Conservation (phyloP, 2,113 vertebrate species). For the Sialia sialis region DNA sequence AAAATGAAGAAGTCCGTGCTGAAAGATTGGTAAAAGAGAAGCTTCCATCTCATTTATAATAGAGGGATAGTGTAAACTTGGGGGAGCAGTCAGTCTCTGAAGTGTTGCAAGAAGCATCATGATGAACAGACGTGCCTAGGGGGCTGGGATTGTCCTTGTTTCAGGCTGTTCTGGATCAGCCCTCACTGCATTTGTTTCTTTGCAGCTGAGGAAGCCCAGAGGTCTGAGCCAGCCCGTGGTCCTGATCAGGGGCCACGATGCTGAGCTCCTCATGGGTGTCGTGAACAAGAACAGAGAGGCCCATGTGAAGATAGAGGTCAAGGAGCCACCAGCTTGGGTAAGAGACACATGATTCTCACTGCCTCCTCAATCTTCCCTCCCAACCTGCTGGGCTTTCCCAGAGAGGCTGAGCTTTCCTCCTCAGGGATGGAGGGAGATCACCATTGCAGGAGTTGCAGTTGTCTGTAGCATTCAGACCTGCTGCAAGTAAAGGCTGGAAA, state of each 20-base stretch:
- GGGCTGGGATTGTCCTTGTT: rapidly evolving
- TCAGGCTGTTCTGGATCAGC: background rate
- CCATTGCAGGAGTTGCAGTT: background rate
- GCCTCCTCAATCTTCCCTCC: background rate
- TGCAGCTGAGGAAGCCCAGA: slow-evolving; percentile 81
- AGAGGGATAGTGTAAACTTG: background rate
- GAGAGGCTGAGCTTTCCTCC: background rate
- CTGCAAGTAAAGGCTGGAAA: background rate
- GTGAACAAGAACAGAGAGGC: slow-evolving; percentile 97
- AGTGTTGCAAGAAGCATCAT: background rate
- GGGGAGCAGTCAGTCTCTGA: background rate
- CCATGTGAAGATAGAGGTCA: slow-evolving; percentile 87
- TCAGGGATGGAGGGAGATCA: background rate
- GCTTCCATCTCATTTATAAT: background rate
- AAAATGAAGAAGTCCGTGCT: background rate
- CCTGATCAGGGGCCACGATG: slow-evolving; percentile 84
- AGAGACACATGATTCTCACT: slow-evolving; percentile 23
- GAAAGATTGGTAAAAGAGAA: background rate
- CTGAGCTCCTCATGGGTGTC: slow-evolving; percentile 88
- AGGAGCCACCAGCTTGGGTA: slow-evolving; percentile 84
- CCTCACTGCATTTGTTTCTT: background rate
- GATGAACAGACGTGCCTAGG: background rate
- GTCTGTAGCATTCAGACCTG: background rate
- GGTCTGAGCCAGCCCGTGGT: slow-evolving; percentile 87
- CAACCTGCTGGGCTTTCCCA: background rate